phyloP scores from a whole-genome alignment of 2,113 vertebrate genomes.

The Octodon degus region DNA sequence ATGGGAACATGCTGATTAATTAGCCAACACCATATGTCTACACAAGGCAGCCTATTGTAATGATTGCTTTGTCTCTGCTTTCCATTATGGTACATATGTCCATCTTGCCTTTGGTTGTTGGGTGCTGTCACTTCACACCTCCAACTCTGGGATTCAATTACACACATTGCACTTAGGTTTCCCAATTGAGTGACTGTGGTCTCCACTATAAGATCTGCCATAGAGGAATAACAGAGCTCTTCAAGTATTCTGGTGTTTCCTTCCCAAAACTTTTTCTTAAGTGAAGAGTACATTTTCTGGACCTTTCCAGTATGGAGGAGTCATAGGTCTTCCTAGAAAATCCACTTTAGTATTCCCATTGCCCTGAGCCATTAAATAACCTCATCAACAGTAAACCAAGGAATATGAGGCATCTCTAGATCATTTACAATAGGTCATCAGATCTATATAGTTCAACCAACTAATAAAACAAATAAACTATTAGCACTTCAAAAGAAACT shows the following conservation, averaged over 20 bases:
- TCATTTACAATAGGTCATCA: not conserved
- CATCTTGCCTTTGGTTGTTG: not conserved
- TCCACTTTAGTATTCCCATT: not conserved
- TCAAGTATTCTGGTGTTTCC: not conserved
- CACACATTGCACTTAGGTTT: not conserved
- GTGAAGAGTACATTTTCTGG: not conserved
- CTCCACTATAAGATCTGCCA: not conserved
- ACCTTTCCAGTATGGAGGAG: not conserved
- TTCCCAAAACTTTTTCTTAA: not conserved
- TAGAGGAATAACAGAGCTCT: not conserved
- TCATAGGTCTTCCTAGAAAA: not conserved
- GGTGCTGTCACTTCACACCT: not conserved
- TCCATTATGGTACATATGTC: not conserved
- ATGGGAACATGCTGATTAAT: not conserved
- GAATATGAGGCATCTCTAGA: not conserved
- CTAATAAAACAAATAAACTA: not conserved
- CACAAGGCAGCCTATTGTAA: not conserved
- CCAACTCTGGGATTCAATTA: not conserved
- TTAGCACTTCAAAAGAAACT: not conserved
- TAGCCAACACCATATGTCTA: not conserved
- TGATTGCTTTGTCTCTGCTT: not conserved
- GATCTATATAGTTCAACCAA: not conserved
- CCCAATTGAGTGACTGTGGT: not conserved
- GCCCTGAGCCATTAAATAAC: not conserved
- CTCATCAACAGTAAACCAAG: not conserved